Base-by-base conservation (phyloP, 2,888 invertebrate species). In the Chaetogeoica ovagalla region DNA sequence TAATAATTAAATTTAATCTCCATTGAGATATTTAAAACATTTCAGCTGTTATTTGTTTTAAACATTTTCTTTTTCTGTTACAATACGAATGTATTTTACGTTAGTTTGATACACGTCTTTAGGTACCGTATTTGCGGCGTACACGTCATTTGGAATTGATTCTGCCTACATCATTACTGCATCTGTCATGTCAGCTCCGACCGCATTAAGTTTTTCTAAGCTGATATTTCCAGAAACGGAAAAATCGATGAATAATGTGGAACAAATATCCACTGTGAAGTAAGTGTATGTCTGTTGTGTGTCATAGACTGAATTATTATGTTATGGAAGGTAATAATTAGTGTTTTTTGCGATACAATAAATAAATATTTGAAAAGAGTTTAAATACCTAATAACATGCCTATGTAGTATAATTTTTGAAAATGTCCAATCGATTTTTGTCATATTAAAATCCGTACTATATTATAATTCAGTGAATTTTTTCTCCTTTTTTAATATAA, bases 141-240 rank as follows among this genome's bases (percentile, higher is more conserved):
- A 97, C 86, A 94, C 97, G 76, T 90, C 90, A 5, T 96, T 95
- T 86, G 97, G 97, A 0, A 96, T 96, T 0, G 90, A 92, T 71
- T 91, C 98, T 0, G 91, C 93, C 0, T 94, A 97, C 86, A 87
- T 98, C 60, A 91, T 98, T 82, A 95, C 97, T 0, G 95, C 98
- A 0, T 94, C 95, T 82, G 93, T 98, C 0, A 97, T 98, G 97
- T 95, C 97, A 0, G 97, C 98, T 0, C 98, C 98, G 0, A 96
- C 96, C 0, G 93, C 97, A 0, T 87, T 98, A 48, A 95, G 95
- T 84, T 93, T 91, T 85, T 90, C 96, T 17, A 98, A 98, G 86
- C 88, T 99, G 0, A 89, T 97, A 84, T 93, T 94, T 88, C 98
- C 98, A 0, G 98, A 98, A 88, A 94, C 93, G 0, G 93, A 94